A percentile compares a stretch with the other conserved stretches of the same genome.
These are phyloP conservation scores for Napeogenes sylphis DNA, from an alignment of 2,888 invertebrate species.

Conservation along the genomic window DNA sequence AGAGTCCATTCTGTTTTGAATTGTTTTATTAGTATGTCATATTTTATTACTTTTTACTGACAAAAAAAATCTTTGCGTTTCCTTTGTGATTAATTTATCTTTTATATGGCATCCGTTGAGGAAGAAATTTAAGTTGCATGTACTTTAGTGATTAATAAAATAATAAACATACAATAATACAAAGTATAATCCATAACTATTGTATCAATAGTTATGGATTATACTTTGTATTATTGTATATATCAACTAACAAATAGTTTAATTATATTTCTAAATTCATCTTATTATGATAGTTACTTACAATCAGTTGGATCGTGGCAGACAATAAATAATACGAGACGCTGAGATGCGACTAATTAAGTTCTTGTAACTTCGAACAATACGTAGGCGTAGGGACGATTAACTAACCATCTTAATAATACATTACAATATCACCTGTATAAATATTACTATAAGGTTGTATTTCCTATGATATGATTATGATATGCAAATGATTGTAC, in stretches of 20 bases:
- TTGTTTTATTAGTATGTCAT: too few relatives aligned
- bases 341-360: constrained; percentile 70
- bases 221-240: too few relatives aligned
- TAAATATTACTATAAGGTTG: constrained; percentile 25
- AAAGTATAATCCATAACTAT: too few relatives aligned
- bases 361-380: constrained; percentile 62
- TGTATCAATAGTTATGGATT: too few relatives aligned
- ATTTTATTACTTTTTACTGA: too few relatives aligned
- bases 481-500: constrained; percentile 38
- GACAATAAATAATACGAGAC: constrained; percentile 67
- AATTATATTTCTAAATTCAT: constrained; percentile 40
- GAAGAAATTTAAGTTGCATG: too few relatives aligned
- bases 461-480: constrained; percentile 23
- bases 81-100: too few relatives aligned
- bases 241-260: constrained; percentile 19
- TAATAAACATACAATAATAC: too few relatives aligned
- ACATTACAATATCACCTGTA: constrained; percentile 40
- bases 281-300: constrained; percentile 51
- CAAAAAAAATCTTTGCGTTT: too few relatives aligned
- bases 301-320: constrained; percentile 61
- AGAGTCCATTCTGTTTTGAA: too few relatives aligned
- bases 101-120: too few relatives aligned
- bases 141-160: too few relatives aligned
- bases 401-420: constrained; percentile 20
- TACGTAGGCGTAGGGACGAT: constrained; percentile 63